These are phyloP conservation scores for Oncorhynchus clarkii DNA, from an alignment of 2,113 vertebrate genomes.

Conservation along the genomic window DNA sequence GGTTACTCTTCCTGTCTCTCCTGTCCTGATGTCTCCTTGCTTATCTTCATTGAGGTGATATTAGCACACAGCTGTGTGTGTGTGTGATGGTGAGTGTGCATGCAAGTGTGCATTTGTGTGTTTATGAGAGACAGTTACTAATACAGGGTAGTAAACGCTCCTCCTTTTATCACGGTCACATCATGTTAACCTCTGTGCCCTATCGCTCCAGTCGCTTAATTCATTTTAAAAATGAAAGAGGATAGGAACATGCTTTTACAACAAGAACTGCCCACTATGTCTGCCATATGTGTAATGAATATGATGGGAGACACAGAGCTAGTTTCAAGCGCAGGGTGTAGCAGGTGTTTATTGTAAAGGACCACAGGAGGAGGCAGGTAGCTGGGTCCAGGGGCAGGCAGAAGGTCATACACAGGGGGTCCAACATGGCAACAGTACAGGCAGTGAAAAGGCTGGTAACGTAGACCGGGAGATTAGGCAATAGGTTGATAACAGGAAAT, in stretches of 20 bases:
- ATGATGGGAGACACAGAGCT: too few relatives aligned
- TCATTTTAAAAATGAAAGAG: constrained; percentile 3
- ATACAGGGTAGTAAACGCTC: constrained; percentile 23
- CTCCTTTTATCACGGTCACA: constrained; percentile 7
- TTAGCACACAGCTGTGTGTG: constrained; percentile 31
- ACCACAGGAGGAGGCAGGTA: too few relatives aligned
- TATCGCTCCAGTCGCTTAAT: constrained; percentile 20
- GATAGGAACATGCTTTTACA: background rate
- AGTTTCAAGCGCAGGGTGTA: too few relatives aligned
- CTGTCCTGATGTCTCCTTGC: constrained; percentile 1
- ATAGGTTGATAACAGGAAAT: too few relatives aligned
- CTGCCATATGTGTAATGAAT: background rate
- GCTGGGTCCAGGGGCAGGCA: too few relatives aligned
- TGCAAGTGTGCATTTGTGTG: background rate
- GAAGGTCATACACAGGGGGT: too few relatives aligned
- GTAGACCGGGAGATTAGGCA: too few relatives aligned
- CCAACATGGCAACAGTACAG: too few relatives aligned
- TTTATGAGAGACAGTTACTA: constrained; percentile 23
- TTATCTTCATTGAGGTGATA: constrained; percentile 25
- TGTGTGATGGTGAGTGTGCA: too few relatives aligned
- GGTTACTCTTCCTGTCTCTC: background rate
- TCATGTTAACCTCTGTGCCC: constrained; percentile 14
- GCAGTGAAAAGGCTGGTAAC: too few relatives aligned
- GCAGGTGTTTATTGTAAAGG: too few relatives aligned
- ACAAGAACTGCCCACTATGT: background rate